A percentile compares a stretch with the other conserved stretches of the same genome.
Evolutionary conservation across 2,113 vertebrate genomes (phyloP).

Genomic region (Ia io): DNA sequence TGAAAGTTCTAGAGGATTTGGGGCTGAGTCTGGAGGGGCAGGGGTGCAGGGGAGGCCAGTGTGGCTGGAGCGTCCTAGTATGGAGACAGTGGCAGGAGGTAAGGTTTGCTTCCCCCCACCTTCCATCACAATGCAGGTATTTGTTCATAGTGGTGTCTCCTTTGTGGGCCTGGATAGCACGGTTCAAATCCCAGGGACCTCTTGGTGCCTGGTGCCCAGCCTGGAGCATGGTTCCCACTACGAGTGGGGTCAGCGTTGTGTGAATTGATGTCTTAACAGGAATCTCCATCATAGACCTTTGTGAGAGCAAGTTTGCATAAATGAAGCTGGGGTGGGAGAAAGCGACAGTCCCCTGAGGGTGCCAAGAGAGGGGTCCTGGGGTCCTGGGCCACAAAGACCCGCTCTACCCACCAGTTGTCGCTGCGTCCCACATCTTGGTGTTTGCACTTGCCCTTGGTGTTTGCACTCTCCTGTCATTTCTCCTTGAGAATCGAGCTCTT

Average conservation of each 20-base stretch:
- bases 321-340: not conserved
- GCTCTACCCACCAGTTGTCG: accelerated
- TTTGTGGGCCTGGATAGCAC: not conserved
- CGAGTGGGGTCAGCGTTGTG: too few species aligned
- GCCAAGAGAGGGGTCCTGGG: not conserved
- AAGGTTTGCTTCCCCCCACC: not conserved
- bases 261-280: not conserved
- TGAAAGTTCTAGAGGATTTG: not conserved
- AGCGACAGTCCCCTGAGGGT: not conserved
- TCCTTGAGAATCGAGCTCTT: not conserved
- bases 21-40: not conserved
- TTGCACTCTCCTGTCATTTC: not conserved
- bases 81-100: accelerated
- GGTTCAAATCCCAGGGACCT: too few species aligned
- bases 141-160: not conserved
- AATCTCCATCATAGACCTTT: not conserved
- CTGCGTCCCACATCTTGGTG: accelerated
- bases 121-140: accelerated
- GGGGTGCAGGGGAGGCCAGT: not conserved
- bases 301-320: not conserved
- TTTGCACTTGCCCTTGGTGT: not conserved
- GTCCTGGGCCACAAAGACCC: accelerated
- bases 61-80: accelerated
- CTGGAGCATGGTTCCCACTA: not conserved
- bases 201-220: accelerated